Base-by-base conservation (phyloP, 30 jellyfish, hydroid and myxozoan species). In the Turritopsis dohrnii region DNA sequence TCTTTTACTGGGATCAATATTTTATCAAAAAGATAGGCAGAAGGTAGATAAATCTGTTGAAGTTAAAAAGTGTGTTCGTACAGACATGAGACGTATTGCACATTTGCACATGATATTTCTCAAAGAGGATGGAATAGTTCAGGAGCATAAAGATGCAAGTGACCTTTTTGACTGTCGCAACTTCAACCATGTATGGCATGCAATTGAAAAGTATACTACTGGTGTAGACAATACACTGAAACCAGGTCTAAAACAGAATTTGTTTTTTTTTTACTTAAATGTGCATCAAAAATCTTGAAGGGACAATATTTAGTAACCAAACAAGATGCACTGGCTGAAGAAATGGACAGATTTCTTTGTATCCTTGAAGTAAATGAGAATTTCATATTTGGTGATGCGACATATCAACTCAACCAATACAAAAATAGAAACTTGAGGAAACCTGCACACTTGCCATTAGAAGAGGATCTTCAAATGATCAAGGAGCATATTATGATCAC, bases 1-100 rank as follows among this genome's bases (percentile, higher is more conserved):
- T 26, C 53, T 77, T 24, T 26, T 18, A 52, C 29, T 77, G 52
- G 85, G 85, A 60, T 29, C 29, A 26, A 52, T 77, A 23, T 77
- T 77, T 77, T 77, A 29, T 77, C 28, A 52, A n/a, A 30, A 52
- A 77, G 72, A 30, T 28, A 77, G 53, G 74, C 23, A 66, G 21
- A 77, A 77, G 23, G 28, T 52, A 29, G 85, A 60, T 25, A 77
- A 77, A 29, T 60, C 85, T 77, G 71, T 25, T 30, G 72, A 53
- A 29, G 85, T 77, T 0, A 77, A 60, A 52, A 77, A 77, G 28
- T 28, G 71, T 26, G 85, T 77, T n/a, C 71, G 85, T 30, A 17
- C 72, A 0, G 85, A 77, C 30, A 77, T 77, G 85, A 77, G 85
- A 74, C 85, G 85, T 13, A 26, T 77, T 24, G 85, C 72, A 29